Percentiles rank a stretch among this genome's conserved stretches.
phyloP scores from a whole-genome alignment of 2,113 vertebrate genomes.

The cat (Felis catus) region F.catus_Fca126_mat1.0 CM031414.1:43572501-43573000 shows the following conservation, averaged over 20 bases:
- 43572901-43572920: constrained; percentile 47
- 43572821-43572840: not conserved
- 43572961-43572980: constrained; percentile 6
- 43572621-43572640: not conserved
- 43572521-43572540: constrained; percentile 19
- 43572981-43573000: constrained; percentile 24
- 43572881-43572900: not conserved
- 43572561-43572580: not conserved
- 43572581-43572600: not conserved
- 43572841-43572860: not conserved
- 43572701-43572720: not conserved
- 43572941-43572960: constrained; percentile 11
- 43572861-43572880: not conserved
- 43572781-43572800: not conserved
- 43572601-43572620: not conserved
- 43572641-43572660: not conserved
- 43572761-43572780: not conserved
- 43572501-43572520: not conserved
- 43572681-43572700: not conserved
- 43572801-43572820: not conserved
- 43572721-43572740: not conserved
- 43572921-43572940: not conserved
- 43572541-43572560: not conserved
- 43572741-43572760: not conserved
- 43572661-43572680: not conserved